A percentile compares a stretch with the other conserved stretches of the same genome.
Conservation (phyloP, 1,140 invertebrate genomes). For the Trichonephila inaurata region DNA sequence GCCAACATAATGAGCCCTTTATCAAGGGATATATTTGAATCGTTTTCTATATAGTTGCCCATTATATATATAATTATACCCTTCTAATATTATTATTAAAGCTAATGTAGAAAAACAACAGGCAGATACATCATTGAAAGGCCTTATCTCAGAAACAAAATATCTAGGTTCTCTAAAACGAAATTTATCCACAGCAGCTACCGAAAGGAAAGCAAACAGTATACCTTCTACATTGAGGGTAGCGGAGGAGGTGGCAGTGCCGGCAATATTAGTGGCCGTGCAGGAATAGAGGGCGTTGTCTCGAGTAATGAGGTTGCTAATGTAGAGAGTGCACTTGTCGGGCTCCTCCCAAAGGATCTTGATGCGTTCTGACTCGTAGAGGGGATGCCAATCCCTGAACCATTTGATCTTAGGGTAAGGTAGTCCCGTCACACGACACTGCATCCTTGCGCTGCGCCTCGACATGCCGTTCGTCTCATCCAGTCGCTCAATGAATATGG, state of each 20-base stretch:
- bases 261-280: slow-evolving; percentile 94
- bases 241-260: slow-evolving; percentile 92
- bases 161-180: no score
- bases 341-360: slow-evolving; percentile 93
- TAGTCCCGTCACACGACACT: slow-evolving; percentile 92
- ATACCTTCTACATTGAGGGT: slow-evolving; percentile 95
- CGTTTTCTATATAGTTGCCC: no score
- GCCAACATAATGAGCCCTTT: no score
- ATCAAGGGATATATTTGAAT: no score
- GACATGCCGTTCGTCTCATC: slow-evolving; percentile 90
- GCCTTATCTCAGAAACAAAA: no score
- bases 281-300: slow-evolving; percentile 97
- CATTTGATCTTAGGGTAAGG: slow-evolving; percentile 97
- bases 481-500: slow-evolving; percentile 90
- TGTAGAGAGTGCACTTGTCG: slow-evolving; percentile 89
- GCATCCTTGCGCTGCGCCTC: slow-evolving; percentile 87
- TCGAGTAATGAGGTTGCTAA: slow-evolving; percentile 92
- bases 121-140: no score
- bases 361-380: slow-evolving; percentile 89
- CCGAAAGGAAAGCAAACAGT: no score
- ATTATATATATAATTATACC: no score
- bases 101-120: no score
- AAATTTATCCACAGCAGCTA: no score
- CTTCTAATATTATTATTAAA: no score
- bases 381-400: slow-evolving; percentile 97